phyloP scores from a whole-genome alignment of 1,140 invertebrate genomes.

The Mycetomoellerius zeteki region DNA sequence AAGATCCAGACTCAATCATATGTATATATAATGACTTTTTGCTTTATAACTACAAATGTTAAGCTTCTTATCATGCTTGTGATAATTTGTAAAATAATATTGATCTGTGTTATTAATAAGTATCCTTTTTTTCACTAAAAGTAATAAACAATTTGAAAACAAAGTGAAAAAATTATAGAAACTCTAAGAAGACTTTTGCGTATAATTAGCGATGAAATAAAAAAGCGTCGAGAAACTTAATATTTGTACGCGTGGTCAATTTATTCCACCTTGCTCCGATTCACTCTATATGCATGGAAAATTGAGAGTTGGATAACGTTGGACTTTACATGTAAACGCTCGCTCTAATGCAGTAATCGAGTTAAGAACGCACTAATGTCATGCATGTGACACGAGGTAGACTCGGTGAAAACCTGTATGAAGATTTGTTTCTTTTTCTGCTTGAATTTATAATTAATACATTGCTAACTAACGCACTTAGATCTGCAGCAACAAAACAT shows the following conservation, averaged over 20 bases:
- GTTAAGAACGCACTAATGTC: conserved; percentile 48
- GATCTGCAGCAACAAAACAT: conserved; percentile 6
- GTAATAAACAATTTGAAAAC: not conserved
- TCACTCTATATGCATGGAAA: conserved; percentile 67
- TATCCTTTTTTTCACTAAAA: not conserved
- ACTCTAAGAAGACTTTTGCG: not conserved
- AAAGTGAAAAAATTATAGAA: not conserved
- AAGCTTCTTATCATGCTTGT: not conserved
- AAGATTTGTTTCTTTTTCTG: conserved; percentile 39
- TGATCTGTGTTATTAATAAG: not conserved
- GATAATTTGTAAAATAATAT: not conserved
- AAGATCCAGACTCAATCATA: no score
- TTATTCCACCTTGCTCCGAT: conserved; percentile 54
- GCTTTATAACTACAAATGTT: not conserved
- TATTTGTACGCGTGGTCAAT: conserved; percentile 52
- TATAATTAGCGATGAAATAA: conserved; percentile 59
- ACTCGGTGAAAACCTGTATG: conserved; percentile 27
- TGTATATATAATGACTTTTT: no score
- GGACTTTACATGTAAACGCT: conserved; percentile 48
- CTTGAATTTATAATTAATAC: conserved; percentile 64
- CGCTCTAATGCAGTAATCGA: conserved; percentile 55
- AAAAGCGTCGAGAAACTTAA: conserved; percentile 24
- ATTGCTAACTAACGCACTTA: not conserved
- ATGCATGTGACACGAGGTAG: conserved; percentile 30
- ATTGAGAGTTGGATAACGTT: conserved; percentile 10